phyloP scores from a whole-genome alignment of 23 tunicate species.

The Oikopleura vanhoeffeni region DNA sequence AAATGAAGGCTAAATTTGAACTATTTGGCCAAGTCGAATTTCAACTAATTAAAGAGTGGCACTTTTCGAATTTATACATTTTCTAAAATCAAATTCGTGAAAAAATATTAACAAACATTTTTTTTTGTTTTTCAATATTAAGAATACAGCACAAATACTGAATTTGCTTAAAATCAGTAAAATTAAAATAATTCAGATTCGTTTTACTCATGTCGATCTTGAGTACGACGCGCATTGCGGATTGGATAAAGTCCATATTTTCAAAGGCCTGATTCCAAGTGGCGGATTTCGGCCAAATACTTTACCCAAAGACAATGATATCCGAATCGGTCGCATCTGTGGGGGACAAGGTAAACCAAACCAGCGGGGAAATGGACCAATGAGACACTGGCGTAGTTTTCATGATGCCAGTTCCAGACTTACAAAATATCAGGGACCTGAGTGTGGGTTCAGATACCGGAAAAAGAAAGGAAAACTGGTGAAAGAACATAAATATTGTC shows the following conservation, averaged over 20 bases:
- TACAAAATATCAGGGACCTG: neutral
- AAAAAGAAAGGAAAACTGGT: neutral
- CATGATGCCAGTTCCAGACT: neutral
- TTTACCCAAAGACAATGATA: neutral
- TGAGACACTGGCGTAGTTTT: constrained; percentile 3
- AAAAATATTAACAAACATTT: no score
- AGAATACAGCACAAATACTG: no score
- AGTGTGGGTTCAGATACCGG: neutral
- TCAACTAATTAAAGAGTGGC: no score
- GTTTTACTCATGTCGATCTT: neutral
- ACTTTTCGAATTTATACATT: no score
- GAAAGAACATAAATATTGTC: neutral
- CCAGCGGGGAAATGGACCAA: neutral
- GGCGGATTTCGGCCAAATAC: neutral
- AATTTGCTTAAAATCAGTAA: no score
- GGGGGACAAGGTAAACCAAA: no score
- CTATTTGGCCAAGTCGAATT: no score
- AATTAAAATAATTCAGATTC: no score
- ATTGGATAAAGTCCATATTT: neutral
- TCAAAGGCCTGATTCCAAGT: neutral
- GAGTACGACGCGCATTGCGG: constrained; percentile 14
- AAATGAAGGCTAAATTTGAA: no score
- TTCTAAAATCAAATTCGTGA: no score
- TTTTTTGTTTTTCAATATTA: no score
- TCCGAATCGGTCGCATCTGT: neutral